These are phyloP conservation scores for Phalanger gymnotis DNA, from an alignment of 2,797 vertebrate genomes.

Conservation along the genomic window DNA sequence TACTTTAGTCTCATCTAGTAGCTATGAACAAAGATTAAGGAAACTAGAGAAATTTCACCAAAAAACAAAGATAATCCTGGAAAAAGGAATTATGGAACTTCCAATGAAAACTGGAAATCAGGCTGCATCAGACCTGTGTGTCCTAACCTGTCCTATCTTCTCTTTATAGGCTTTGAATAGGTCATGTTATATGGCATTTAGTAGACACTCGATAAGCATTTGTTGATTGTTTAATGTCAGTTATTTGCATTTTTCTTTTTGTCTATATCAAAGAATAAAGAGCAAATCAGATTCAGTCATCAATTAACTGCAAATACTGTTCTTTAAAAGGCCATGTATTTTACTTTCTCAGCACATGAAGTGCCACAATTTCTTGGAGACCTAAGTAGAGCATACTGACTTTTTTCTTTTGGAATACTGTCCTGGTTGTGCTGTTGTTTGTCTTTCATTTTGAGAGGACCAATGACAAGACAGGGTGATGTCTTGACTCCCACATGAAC, in stretches of 20 bases:
- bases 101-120: slow-evolving; percentile 4
- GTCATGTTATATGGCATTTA: not conserved
- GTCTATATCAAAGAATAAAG: slow-evolving; percentile 6
- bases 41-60: slow-evolving; percentile 13
- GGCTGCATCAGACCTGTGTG: not conserved
- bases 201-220: slow-evolving; percentile 9
- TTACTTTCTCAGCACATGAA: not conserved
- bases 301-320: not conserved
- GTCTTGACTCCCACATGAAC: not conserved
- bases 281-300: not conserved
- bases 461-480: not conserved
- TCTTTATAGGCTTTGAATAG: not conserved
- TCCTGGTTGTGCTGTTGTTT: not conserved
- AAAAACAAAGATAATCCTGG: slow-evolving; percentile 19
- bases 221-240: not conserved
- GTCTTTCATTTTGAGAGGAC: not conserved
- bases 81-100: not conserved
- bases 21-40: slow-evolving; percentile 6
- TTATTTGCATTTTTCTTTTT: not conserved
- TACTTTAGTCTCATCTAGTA: slow-evolving; percentile 7
- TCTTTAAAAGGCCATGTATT: not conserved
- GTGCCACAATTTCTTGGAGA: not conserved
- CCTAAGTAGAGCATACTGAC: not conserved
- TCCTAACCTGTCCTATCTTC: not conserved
- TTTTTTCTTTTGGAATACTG: not conserved